Evolutionary conservation across 2,797 vertebrate genomes (phyloP), one percentile per base, ranked within the genome.

Genomic region (Clarias laeviceps): DNA sequence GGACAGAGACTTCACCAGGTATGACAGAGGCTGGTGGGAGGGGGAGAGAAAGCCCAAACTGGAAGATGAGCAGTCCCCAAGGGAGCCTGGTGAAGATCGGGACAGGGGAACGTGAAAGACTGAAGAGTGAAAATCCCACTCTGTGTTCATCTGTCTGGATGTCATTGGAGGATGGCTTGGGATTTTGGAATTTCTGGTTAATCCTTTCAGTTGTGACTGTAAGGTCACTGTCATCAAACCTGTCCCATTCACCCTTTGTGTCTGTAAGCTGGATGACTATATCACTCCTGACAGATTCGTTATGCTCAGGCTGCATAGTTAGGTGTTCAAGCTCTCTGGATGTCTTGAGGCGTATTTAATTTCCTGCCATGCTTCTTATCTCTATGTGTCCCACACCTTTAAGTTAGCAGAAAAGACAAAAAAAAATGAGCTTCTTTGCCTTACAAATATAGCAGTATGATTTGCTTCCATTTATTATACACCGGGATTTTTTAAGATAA

Each of bases 1-100:
- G 54, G 96, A 97, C 34, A 96, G 90, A 1, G 96, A 97, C 90
- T 96, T 97, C 79, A 96, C 96, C 37, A 97, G 90, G 88, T 91
- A 95, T 12, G 93, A 87, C 12, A 94, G 77, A 0, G 96, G 95
- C 20, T 93, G 92, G 61, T 92, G 93, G 9, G 92, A 92, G 5
- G 94, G 93, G 1, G 95, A 93, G 12, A 94, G 91, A 89, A 95
- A 94, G 77, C 87, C 88, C 0, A 74, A 68, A 50, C 90, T 3
- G 12, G 93, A 92, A 72, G 90, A 62, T 29, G 85, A 86, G 27
- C 80, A 86, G 73, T 93, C 93, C 7, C 91, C 92, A 45, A 95
- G 86, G 37, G 94, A 94, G 18, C 91, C 90, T 0, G 94, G 93
- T 0, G 92, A 94, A 0, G 94, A 95, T 0, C 92, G 93, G 29